phyloP scores from a whole-genome alignment of 1,140 invertebrate genomes.

The Sarcophaga bullata region DNA sequence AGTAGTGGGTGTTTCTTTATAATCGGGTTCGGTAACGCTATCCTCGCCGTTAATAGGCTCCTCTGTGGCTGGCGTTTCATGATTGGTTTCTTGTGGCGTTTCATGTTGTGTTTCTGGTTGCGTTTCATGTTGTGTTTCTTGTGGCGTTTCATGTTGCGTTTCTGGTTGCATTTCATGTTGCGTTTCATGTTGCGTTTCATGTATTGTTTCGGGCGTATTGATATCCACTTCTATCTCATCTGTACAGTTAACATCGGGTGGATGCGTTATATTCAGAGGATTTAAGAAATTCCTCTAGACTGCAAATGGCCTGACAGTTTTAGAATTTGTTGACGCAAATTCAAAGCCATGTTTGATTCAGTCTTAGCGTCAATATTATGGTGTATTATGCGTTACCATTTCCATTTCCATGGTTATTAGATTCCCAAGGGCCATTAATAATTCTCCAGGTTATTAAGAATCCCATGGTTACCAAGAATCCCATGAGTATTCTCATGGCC shows the following conservation, averaged over 20 bases:
- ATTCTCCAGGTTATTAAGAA: not conserved
- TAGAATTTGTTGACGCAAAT: slow-evolving; percentile 37
- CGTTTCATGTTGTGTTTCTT: too few species aligned
- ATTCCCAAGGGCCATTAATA: not conserved
- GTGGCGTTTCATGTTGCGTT: too few species aligned
- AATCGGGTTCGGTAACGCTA: not conserved
- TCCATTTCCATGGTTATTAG: not conserved
- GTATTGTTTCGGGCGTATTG: not conserved
- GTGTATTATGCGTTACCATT: not conserved
- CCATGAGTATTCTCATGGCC: too few species aligned
- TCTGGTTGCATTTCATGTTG: too few species aligned
- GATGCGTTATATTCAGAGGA: not conserved
- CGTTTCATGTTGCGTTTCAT: too few species aligned
- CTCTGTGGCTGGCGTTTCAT: not conserved
- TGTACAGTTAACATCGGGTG: not conserved
- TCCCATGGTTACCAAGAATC: too few species aligned
- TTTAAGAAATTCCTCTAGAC: slow-evolving; percentile 39
- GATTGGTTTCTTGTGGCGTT: too few species aligned
- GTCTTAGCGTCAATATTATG: slow-evolving; percentile 1
- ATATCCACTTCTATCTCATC: slow-evolving; percentile 27
- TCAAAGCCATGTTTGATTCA: not conserved
- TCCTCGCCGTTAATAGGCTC: not conserved
- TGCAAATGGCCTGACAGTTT: slow-evolving; percentile 39
- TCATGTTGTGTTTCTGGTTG: too few species aligned
- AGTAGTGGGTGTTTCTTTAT: too few species aligned